Base-by-base conservation (phyloP, 2,113 vertebrate genomes). In the Hypocryptadius cinnamomeus region DNA sequence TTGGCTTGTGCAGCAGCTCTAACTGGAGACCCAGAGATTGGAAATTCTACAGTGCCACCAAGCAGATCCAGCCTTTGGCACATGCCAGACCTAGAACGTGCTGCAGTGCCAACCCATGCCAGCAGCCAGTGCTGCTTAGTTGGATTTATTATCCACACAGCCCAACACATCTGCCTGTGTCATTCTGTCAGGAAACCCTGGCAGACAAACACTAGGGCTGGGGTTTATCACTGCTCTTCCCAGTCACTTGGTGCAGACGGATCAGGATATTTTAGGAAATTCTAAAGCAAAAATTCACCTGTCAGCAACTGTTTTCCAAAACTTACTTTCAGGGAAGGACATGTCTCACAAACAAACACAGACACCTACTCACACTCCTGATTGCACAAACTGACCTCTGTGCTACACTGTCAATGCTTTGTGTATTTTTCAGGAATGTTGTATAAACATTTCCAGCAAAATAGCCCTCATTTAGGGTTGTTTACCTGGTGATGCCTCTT, bases 341-440 rank as follows among this genome's bases (percentile, higher is more conserved):
- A 1, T 21, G 30, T 19, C 39, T 48, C n/a, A 40, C 42, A 80
- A 65, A 66, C 44, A 78, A 13, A 54, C 27, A 31, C 16, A 68
- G 35, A 56, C 56, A 44, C 72, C 40, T 83, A 15, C 37, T 79
- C 22, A 72, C 24, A 1, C 33, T 81, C 16, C 50, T 1, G 15
- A 60, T 85, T 94, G 82, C 85, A 68, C 79, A 94, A 95, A 71
- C 69, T 96, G 95, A 91, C 91, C 95, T 94, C 94, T 81, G 89
- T 0, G 30, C 95, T 74, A 68, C 10, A 0, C 37, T 89, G 53
- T 83, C 89, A 44, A 35, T 0, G 8, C 40, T 81, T 45, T 85
- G 89, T 74, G 81, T 93, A 24, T 92, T 94, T 96, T 94, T 83
- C 6, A 2, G 76, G 44, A 91, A 40, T 4, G 11, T 80, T 4